Evolutionary conservation across 2,113 vertebrate species (phyloP).

Genomic region (Aythya baeri): DNA sequence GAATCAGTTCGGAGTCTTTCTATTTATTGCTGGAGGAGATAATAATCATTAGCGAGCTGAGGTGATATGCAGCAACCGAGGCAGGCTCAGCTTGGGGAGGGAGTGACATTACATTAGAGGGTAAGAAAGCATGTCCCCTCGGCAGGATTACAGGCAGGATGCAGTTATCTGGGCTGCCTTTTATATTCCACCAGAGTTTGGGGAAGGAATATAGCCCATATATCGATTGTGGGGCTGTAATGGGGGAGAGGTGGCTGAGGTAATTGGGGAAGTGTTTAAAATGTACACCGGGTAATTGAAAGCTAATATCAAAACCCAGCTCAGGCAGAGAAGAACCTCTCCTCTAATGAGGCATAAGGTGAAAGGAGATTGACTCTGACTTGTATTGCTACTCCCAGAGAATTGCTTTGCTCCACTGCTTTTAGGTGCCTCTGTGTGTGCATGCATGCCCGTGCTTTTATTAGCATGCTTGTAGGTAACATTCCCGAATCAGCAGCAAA

Average conservation of each 20-base stretch:
- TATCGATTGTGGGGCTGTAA: background rate
- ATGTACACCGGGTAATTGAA: background rate
- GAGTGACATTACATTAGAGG: background rate
- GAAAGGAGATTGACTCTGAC: background rate
- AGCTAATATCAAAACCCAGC: background rate
- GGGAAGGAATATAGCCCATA: background rate
- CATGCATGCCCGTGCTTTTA: background rate
- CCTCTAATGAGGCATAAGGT: background rate
- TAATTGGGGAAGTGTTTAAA: constrained; percentile 46
- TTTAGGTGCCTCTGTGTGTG: background rate
- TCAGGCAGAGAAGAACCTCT: background rate
- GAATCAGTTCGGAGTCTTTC: background rate
- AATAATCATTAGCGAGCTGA: background rate
- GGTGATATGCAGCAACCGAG: background rate
- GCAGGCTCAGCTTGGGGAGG: background rate
- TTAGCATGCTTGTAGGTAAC: background rate
- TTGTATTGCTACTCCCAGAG: background rate
- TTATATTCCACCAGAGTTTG: background rate
- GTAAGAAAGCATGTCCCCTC: background rate
- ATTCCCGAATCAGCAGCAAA: background rate
- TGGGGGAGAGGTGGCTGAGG: background rate
- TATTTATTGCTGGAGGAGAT: constrained; percentile 1
- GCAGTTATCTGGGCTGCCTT: background rate
- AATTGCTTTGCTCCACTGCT: constrained; percentile 4
- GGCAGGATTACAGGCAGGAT: background rate